Percentiles rank a stretch among this genome's conserved stretches.
Conservation (phyloP, 2,888 invertebrate species). For the Drosophila mercatorum region DNA sequence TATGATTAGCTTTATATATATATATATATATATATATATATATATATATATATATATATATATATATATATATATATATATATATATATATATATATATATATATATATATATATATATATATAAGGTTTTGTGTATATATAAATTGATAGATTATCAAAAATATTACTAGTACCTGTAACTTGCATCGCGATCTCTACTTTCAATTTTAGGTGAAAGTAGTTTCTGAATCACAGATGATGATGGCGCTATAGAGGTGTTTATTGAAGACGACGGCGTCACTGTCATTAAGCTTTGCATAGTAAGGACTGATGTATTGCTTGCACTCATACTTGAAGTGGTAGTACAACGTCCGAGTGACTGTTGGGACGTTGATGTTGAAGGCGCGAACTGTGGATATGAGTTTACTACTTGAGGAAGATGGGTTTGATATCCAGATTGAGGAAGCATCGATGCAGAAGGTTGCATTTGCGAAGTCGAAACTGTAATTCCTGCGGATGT, state of each 20-base stretch:
- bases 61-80: no score
- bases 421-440: slow-evolving; percentile 67
- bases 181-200: slow-evolving; percentile 92
- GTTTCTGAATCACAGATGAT: slow-evolving; percentile 86
- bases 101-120: no score
- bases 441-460: slow-evolving; percentile 49
- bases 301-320: slow-evolving; percentile 48
- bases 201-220: slow-evolving; percentile 91
- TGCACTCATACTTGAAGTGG: slow-evolving; percentile 83
- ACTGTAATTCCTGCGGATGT: slow-evolving; percentile 38
- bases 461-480: slow-evolving; percentile 64
- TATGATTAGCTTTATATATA: no score
- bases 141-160: background rate
- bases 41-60: no score
- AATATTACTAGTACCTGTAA: slow-evolving; percentile 88
- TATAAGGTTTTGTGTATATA: no score
- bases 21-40: no score
- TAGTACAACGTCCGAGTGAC: slow-evolving; percentile 84
- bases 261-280: slow-evolving; percentile 50
- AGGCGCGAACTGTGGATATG: slow-evolving; percentile 73
- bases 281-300: slow-evolving; percentile 59
- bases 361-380: slow-evolving; percentile 85
- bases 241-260: slow-evolving; percentile 39
- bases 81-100: no score
- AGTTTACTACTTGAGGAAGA: slow-evolving; percentile 67